Base-by-base conservation (phyloP, 2,797 vertebrate species). In the Epinephelus awoara region DNA sequence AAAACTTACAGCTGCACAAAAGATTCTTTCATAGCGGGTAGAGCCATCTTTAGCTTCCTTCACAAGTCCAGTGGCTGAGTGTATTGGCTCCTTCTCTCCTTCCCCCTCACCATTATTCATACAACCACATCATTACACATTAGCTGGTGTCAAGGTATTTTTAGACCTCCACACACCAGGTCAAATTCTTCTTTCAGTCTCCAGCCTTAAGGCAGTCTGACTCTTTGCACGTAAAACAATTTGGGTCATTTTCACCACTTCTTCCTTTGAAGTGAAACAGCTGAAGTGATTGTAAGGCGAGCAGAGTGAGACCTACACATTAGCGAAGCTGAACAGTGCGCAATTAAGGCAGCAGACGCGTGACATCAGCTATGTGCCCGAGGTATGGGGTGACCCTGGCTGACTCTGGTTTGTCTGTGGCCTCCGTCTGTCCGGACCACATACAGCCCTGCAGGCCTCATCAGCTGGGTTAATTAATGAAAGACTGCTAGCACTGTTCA, bases 111-210 rank as follows among this genome's bases (percentile, higher is more conserved):
- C 50, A 65, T 82, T 65, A 65, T 67, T 75, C 79, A 82, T 15
- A 38, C 72, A 86, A 89, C 67, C 67, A 64, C 85, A 87, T 88
- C 81, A 83, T 85, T 83, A 64, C 71, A 82, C 87, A 90, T 72
- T 44, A 74, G 76, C 23, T 80, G 71, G 71, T 84, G 88, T 86
- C 79, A 52, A 70, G 51, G 78, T 88, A 91, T 90, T 89, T 93
- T 91, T 89, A 89, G 85, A 83, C 46, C 71, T 84, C 13, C 65
- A 34, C 63, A 87, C 72, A 80, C 65, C 5, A 6, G n/a, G 15
- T 67, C 21, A 23, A 77, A 90, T 89, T 90, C 75, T 80, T 87
- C 80, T 89, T 63, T 88, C 38, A 55, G 69, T 80, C 67, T 74
- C 55, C 54, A 82, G 78, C 69, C 84, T 80, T 34, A 15, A 76